Evolutionary conservation across 2,888 invertebrate genomes (phyloP).

Genomic region (Campopleginae sp.): DNA sequence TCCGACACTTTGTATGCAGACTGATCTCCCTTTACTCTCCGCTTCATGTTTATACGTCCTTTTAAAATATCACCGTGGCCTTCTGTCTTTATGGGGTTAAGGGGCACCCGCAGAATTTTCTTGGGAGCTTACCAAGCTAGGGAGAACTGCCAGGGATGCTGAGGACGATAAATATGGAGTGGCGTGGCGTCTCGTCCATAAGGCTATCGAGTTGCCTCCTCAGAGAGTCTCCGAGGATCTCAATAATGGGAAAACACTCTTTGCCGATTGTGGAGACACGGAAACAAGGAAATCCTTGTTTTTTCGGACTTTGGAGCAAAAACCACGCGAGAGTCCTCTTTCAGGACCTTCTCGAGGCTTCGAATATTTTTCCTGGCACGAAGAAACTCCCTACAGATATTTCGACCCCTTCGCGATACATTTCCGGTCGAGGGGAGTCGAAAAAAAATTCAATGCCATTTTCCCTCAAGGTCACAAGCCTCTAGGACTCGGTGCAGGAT

Average conservation of each 20-base stretch:
- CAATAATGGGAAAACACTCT: constrained; percentile 21
- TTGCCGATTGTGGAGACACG: background rate
- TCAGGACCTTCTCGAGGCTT: constrained; percentile 31
- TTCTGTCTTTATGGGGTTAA: constrained; percentile 12
- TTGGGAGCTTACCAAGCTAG: constrained; percentile 13
- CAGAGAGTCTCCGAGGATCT: constrained; percentile 19
- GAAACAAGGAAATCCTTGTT: background rate
- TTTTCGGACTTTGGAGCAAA: background rate
- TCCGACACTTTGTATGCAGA: constrained; percentile 71
- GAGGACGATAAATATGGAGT: constrained; percentile 32
- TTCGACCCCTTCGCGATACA: constrained; percentile 49
- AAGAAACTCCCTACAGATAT: constrained; percentile 50
- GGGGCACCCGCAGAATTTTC: constrained; percentile 27
- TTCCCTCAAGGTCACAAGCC: constrained; percentile 4
- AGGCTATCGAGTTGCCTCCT: constrained; percentile 50
- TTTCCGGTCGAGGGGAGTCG: constrained; percentile 31
- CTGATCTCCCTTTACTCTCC: constrained; percentile 63
- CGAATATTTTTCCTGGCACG: too few species aligned
- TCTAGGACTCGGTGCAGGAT: background rate
- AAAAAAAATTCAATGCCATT: constrained; percentile 9
- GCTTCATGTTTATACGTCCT: constrained; percentile 12
- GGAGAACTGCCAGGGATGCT: background rate
- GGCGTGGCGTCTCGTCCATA: background rate
- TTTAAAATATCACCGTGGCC: background rate
- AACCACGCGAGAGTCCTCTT: constrained; percentile 34